Evolutionary conservation across 2,888 invertebrate species (phyloP).

Genomic region (Odontomyia ornata): DNA sequence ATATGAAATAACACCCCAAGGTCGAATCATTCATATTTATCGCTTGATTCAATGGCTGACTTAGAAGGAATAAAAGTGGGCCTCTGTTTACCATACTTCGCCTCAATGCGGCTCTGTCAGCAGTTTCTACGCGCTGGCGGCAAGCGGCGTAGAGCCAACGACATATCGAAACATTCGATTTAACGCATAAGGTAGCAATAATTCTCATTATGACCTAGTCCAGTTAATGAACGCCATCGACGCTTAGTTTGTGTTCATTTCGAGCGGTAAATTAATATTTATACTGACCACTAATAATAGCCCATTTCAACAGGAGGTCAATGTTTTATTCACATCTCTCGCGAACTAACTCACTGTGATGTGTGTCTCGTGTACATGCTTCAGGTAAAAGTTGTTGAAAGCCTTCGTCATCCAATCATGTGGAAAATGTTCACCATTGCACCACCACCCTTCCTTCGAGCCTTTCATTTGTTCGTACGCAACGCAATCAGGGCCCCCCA

Average conservation of each 20-base stretch:
- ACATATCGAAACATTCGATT: neutral
- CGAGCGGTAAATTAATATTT: conserved; percentile 30
- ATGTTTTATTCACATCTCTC: conserved; percentile 21
- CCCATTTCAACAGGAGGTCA: conserved; percentile 1
- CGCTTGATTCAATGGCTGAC: neutral
- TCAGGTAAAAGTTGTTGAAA: neutral
- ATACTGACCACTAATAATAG: conserved; percentile 11
- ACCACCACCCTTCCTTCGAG: neutral
- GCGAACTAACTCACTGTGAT: neutral
- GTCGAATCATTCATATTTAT: conserved; percentile 10
- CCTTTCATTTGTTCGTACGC: too few species aligned
- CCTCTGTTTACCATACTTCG: neutral
- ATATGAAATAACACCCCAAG: neutral
- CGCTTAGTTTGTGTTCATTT: neutral
- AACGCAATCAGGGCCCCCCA: neutral
- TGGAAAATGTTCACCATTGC: neutral
- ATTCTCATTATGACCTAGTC: conserved; percentile 10
- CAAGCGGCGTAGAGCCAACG: neutral
- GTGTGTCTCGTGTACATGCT: neutral
- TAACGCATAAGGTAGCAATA: neutral
- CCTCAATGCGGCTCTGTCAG: neutral
- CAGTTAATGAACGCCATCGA: neutral
- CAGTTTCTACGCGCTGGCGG: neutral
- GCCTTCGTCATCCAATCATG: conserved; percentile 21
- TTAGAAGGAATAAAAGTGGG: neutral